Conservation (phyloP, 92 coral and sea anemone genomes). For the Heteractis magnifica region DNA sequence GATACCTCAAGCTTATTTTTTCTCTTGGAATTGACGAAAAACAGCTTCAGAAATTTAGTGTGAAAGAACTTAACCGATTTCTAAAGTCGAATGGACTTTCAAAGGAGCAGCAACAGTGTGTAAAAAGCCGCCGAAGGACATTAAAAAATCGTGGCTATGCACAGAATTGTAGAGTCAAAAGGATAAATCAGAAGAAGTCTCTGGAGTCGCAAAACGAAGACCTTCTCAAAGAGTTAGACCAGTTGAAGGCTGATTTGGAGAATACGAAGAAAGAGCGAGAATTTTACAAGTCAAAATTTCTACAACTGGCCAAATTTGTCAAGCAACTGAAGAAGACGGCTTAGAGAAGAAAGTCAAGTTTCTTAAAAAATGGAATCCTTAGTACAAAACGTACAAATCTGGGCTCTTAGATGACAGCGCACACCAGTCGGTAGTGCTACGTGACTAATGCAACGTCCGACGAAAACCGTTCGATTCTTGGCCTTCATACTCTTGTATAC, state of each 20-base stretch:
- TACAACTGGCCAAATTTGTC: neutral
- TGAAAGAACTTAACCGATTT: constrained; percentile 67
- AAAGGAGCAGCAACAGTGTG: constrained; percentile 32
- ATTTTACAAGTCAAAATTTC: constrained; percentile 9
- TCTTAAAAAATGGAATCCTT: neutral
- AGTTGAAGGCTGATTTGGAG: constrained; percentile 32
- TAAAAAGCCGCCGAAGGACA: constrained; percentile 72
- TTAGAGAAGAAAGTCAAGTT: neutral
- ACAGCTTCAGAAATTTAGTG: constrained; percentile 50
- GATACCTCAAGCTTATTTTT: neutral
- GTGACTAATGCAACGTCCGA: neutral
- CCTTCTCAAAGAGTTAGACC: constrained; percentile 42
- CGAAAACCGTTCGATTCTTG: constrained; percentile 1
- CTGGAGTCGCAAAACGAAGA: constrained; percentile 39
- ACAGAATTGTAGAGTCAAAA: constrained; percentile 69
- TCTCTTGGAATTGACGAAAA: constrained; percentile 47
- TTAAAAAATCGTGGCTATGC: constrained; percentile 86
- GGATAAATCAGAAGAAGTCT: constrained; percentile 55
- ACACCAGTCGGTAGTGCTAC: neutral
- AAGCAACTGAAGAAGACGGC: constrained; percentile 14
- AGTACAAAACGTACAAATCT: constrained; percentile 8
- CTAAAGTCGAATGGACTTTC: constrained; percentile 56
- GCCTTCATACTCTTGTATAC: neutral
- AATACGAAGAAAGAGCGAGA: constrained; percentile 45
- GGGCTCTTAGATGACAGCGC: neutral